Evolutionary conservation across 2,888 invertebrate genomes (phyloP).

Genomic region (Xanthostigma xanthostigma): DNA sequence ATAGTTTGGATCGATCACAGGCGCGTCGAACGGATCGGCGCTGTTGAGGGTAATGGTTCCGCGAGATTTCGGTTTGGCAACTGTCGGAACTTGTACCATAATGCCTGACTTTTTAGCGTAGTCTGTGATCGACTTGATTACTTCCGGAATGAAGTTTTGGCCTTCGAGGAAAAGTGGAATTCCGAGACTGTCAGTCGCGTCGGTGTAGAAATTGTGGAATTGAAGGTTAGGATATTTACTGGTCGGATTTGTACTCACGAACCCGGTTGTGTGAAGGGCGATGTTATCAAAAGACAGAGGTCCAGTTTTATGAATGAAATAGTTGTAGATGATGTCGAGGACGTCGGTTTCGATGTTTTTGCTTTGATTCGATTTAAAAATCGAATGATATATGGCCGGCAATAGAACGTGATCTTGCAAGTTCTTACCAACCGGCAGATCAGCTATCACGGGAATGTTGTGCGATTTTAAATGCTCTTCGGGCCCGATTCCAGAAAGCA

Average conservation of each 20-base stretch:
- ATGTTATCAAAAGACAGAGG: background rate
- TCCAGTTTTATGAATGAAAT: background rate
- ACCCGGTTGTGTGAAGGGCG: background rate
- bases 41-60: constrained; percentile 52
- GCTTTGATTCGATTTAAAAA: background rate
- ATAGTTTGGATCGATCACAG: constrained; percentile 63
- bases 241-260: background rate
- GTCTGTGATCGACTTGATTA: too few relatives aligned
- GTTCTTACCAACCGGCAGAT: background rate
- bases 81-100: background rate
- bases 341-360: background rate
- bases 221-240: background rate
- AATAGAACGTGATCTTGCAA: background rate
- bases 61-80: constrained; percentile 46
- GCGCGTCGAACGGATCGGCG: constrained; percentile 52
- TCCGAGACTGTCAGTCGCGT: background rate
- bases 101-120: too few relatives aligned
- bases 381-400: too few relatives aligned
- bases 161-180: background rate
- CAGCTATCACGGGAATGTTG: background rate
- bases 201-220: background rate
- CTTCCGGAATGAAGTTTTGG: background rate
- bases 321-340: background rate
- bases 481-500: constrained; percentile 27
- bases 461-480: background rate